Evolutionary conservation across 2,797 vertebrate species (phyloP), one percentile per base, ranked within the genome.

Genomic region (Gila robusta): DNA sequence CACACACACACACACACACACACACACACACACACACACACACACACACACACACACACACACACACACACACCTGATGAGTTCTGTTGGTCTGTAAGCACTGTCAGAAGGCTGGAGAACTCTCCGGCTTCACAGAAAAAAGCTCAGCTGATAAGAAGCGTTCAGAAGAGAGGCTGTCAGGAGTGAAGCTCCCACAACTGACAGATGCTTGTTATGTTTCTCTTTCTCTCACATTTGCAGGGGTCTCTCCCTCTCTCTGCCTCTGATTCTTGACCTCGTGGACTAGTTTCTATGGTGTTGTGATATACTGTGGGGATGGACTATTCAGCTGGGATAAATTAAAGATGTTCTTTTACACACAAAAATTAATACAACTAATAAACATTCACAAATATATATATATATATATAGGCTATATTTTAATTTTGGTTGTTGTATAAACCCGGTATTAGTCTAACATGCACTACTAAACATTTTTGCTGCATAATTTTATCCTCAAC

Each of bases 91-190:
- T 94, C 91, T 93, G 92, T 89, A 90, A 94, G 94, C 94, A 94
- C 94, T 94, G 94, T 90, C 86, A 92, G 92, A 88, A 81, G 32
- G 78, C 80, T 81, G 44, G 52, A 81, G 81, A 80, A 88, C 82
- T 86, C 76, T 54, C 56, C 6, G 87, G 86, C 88, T 92, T 94
- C 94, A 92, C 93, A 94, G 93, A 94, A 92, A 88, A 94, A 93
- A 69, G n/a, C 21, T 14, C 44, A 71, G 76, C 69, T 81, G 74
- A 85, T 80, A 67, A 56, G 95, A 96, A 94, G 95, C 89, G 94
- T 97, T 97, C 96, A 97, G 92, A 94, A 94, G 96, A 96, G 94
- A 94, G 87, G 94, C 96, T 97, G 96, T 97, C 97, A 97, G 93
- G 92, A 86, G 91, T 92, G 94, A 96, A 92, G 93, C 92, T 4